A percentile compares a stretch with the other conserved stretches of the same genome.
Conservation (phyloP, 1,140 invertebrate genomes). For the Lucilia sericata region DNA sequence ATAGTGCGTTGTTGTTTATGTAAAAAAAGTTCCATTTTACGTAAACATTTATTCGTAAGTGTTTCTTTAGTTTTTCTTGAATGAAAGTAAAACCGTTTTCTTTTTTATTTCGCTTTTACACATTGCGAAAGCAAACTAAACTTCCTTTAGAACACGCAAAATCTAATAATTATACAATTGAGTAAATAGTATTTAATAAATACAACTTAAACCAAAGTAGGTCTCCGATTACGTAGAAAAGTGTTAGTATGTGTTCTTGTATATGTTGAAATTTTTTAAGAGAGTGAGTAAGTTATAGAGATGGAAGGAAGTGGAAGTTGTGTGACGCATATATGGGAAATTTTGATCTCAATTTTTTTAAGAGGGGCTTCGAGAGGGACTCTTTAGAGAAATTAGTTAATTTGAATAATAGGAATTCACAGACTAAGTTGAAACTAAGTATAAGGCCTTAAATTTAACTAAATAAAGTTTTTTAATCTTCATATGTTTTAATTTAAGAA, state of each 20-base stretch:
- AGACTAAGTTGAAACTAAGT: too few relatives aligned
- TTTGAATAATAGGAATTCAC: too few relatives aligned
- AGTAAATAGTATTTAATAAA: not conserved
- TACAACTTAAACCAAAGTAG: not conserved
- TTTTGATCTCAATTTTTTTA: too few relatives aligned
- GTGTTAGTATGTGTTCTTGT: not conserved
- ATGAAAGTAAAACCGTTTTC: slow-evolving; percentile 31
- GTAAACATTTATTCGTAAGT: not conserved
- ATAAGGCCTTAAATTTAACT: too few relatives aligned
- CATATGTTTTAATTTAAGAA: too few relatives aligned
- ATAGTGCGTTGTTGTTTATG: slow-evolving; percentile 28
- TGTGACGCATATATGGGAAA: too few relatives aligned
- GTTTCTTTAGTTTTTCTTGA: slow-evolving; percentile 31
- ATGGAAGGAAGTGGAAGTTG: too few relatives aligned
- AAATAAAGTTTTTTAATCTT: too few relatives aligned
- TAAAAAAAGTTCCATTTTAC: not conserved
- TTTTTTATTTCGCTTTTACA: not conserved
- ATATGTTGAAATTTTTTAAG: not conserved
- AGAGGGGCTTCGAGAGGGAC: too few relatives aligned
- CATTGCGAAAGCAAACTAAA: not conserved
- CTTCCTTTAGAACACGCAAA: slow-evolving; percentile 22
- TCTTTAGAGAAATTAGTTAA: too few relatives aligned
- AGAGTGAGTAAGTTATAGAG: not conserved
- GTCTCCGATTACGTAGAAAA: not conserved
- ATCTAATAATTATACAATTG: slow-evolving; percentile 16